phyloP scores from a whole-genome alignment of 35 echinoderm and acorn worm species.

The Anneissia japonica region DNA sequence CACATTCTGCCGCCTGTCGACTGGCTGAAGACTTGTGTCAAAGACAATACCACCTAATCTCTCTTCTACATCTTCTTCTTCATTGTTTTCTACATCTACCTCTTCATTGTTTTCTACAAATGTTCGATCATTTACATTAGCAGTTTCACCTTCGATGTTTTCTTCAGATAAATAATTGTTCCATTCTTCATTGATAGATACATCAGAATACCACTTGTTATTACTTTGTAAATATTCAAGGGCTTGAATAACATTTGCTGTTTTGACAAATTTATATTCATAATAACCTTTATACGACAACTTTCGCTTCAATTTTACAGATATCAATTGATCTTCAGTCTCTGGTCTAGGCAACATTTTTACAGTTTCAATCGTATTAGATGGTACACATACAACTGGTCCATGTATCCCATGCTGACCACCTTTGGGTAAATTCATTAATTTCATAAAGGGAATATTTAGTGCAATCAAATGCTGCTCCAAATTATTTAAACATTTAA shows the following conservation, averaged over 20 bases:
- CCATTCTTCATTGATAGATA: conserved; percentile 27
- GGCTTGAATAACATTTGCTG: conserved; percentile 32
- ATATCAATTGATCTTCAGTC: conserved; percentile 38
- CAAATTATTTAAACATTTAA: conserved; percentile 15
- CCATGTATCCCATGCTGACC: conserved; percentile 49
- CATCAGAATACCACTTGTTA: conserved; percentile 33
- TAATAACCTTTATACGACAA: conserved; percentile 60
- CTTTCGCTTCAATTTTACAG: conserved; percentile 54
- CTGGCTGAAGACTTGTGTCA: conserved; percentile 49
- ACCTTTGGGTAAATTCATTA: conserved; percentile 39
- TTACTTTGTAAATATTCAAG: conserved; percentile 40
- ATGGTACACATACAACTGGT: conserved; percentile 63
- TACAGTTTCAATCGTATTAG: conserved; percentile 38
- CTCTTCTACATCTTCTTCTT: conserved; percentile 13
- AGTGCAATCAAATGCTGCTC: conserved; percentile 2
- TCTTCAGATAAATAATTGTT: conserved; percentile 25
- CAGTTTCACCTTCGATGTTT: background rate
- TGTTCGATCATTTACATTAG: background rate
- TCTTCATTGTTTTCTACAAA: background rate
- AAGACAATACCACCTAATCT: conserved; percentile 2
- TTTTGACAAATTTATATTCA: conserved; percentile 53
- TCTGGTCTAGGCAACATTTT: conserved; percentile 22
- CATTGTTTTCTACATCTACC: conserved; percentile 15
- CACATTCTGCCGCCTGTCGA: conserved; percentile 33
- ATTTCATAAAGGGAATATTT: conserved; percentile 54